Conservation (phyloP, 2,797 vertebrate genomes). For the Chrysocyon brachyurus region DNA sequence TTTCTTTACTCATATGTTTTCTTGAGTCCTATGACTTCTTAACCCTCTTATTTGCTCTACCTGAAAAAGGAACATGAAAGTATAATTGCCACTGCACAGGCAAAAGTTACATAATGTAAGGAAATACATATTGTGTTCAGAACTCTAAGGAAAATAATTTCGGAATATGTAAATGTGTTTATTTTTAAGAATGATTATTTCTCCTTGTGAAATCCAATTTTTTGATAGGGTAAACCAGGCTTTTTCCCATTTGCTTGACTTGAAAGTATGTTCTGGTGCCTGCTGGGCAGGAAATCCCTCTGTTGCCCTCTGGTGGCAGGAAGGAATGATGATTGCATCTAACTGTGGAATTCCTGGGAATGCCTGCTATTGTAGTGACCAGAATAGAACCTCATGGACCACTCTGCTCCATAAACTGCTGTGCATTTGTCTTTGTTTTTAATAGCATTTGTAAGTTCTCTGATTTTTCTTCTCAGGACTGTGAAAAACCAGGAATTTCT, state of each 20-base stretch:
- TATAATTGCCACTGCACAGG: background rate
- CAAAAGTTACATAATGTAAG: background rate
- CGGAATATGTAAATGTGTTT: background rate
- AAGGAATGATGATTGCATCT: background rate
- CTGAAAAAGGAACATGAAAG: background rate
- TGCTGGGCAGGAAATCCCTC: background rate
- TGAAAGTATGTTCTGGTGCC: background rate
- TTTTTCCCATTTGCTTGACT: background rate
- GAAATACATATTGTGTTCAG: background rate
- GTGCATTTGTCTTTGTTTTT: background rate
- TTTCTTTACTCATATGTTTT: background rate
- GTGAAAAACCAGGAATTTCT: slow-evolving; percentile 93
- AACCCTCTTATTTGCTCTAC: background rate
- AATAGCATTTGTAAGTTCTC: slow-evolving; percentile 38
- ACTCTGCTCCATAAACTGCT: background rate
- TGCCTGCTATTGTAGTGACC: background rate
- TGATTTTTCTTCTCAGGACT: slow-evolving; percentile 91
- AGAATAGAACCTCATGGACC: background rate
- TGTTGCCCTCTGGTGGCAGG: slow-evolving; percentile 40
- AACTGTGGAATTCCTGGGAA: background rate
- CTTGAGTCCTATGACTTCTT: background rate
- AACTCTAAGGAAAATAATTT: background rate
- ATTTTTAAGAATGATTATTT: background rate
- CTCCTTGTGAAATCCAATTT: background rate
- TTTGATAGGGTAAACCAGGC: background rate